phyloP scores from a whole-genome alignment of 2,888 invertebrate species.

The Megastigmus dorsalis region DNA sequence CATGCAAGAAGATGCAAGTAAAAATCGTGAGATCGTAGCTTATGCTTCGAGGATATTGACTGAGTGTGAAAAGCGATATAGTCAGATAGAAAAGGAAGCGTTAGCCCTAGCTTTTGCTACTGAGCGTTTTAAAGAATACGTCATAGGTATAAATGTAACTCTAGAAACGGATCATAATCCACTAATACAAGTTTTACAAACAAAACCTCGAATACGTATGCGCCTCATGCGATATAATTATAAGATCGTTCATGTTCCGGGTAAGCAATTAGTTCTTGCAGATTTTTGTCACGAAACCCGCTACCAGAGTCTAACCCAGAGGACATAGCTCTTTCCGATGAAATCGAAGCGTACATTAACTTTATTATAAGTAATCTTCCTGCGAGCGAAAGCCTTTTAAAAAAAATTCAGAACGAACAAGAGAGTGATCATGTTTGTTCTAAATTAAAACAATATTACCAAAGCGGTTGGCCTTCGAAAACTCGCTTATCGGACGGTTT shows the following conservation, averaged over 20 bases:
- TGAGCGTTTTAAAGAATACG: slow-evolving; percentile 63
- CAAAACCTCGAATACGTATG: slow-evolving; percentile 66
- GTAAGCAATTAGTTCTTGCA: slow-evolving; percentile 62
- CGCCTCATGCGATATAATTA: slow-evolving; percentile 62
- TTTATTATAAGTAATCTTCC: slow-evolving; percentile 51
- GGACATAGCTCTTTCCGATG: slow-evolving; percentile 22
- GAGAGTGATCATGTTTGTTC: slow-evolving; percentile 44
- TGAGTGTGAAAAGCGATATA: slow-evolving; percentile 58
- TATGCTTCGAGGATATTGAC: slow-evolving; percentile 61
- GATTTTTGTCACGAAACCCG: slow-evolving; percentile 61
- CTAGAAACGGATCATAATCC: slow-evolving; percentile 71
- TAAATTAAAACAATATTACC: slow-evolving; percentile 49
- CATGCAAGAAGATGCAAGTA: slow-evolving; percentile 59
- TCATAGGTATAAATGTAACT: slow-evolving; percentile 61
- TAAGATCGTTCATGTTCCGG: slow-evolving; percentile 61
- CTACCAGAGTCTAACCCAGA: slow-evolving; percentile 8
- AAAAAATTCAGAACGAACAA: slow-evolving; percentile 51
- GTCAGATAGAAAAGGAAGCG: too few species aligned
- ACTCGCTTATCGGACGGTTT: slow-evolving; percentile 36
- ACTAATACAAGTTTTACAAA: slow-evolving; percentile 64
- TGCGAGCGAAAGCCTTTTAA: slow-evolving; percentile 42
- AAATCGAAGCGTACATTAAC: slow-evolving; percentile 37
- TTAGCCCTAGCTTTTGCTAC: too few species aligned
- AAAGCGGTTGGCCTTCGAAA: slow-evolving; percentile 52
- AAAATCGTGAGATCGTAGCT: slow-evolving; percentile 59